Evolutionary conservation across 2,888 invertebrate species (phyloP), one percentile per base, ranked within the genome.

Genomic region (Rhogogaster chlorosoma): DNA sequence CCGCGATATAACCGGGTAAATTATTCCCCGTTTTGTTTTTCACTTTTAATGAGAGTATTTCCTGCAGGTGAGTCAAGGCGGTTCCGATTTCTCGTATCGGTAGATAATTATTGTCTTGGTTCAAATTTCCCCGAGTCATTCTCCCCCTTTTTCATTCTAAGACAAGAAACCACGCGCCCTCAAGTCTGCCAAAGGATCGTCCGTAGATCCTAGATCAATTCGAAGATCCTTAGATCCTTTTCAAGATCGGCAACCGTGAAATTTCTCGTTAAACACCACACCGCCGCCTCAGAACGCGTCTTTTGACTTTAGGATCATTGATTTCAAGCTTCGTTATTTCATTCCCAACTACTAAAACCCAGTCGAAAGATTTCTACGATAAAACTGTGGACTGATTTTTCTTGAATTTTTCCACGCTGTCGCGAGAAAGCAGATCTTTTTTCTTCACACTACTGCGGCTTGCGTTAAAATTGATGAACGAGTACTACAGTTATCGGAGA

Each of bases 321-420:
- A 90, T 90, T 90, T 89, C 87, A 89, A 83, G 90, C 86, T 88
- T 89, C 86, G 85, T 90, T 89, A 84, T 57, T 22, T 12, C 45
- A 45, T 15, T 45, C 45, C 15, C 3, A 15, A 45, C 45, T 45
- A 6, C 36, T 18, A 7, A 3, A 67, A 18, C 36, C 67, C 15
- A 22, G 53, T 6, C 22, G 36, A 80, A 61, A n/a, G 61, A 7
- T 53, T 32, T 57, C 10, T 12, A 2, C 2, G 12, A 15, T n/a
- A 15, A 42, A 10, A 10, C 12, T 42, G 10, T 2, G 42, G 42
- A 42, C 12, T 1, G 42, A 42, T 42, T 42, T 42, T 42, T 38
- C 38, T 10, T 7, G 10, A 9, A 9, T 42, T 42, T 42, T 12
- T 45, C 42, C n/a, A n/a, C n/a, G n/a, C n/a, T n/a, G n/a, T n/a